A percentile compares a stretch with the other conserved stretches of the same genome.
These are phyloP conservation scores for Aphelinus atriplicis DNA, from an alignment of 1,140 invertebrate species.

Conservation along the genomic window DNA sequence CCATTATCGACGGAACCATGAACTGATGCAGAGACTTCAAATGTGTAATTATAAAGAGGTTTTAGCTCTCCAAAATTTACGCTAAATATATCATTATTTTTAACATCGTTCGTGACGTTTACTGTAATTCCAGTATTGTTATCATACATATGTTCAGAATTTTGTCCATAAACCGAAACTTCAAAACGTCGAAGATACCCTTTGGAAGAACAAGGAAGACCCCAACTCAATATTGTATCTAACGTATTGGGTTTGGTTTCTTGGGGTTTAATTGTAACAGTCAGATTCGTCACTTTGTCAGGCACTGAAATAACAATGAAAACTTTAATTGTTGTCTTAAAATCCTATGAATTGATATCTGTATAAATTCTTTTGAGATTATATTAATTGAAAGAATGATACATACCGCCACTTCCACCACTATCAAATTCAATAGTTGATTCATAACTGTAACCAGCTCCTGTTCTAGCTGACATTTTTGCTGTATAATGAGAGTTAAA, in stretches of 20 bases:
- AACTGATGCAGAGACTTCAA: slow-evolving; percentile 49
- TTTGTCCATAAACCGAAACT: slow-evolving; percentile 45
- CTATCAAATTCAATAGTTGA: slow-evolving; percentile 27
- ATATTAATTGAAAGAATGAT: no score
- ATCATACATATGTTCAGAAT: slow-evolving; percentile 30
- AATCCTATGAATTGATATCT: background rate
- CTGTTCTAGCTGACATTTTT: slow-evolving; percentile 50
- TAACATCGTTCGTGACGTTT: slow-evolving; percentile 19
- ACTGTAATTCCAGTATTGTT: slow-evolving; percentile 33
- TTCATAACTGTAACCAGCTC: slow-evolving; percentile 50
- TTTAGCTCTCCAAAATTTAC: slow-evolving; percentile 46
- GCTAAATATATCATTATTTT: slow-evolving; percentile 42
- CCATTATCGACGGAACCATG: slow-evolving; percentile 39
- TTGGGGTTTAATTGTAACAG: slow-evolving; percentile 38
- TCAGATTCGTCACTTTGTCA: slow-evolving; percentile 47
- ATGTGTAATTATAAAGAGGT: slow-evolving; percentile 53
- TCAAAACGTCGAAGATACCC: slow-evolving; percentile 50
- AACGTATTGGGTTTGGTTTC: slow-evolving; percentile 45
- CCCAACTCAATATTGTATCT: slow-evolving; percentile 52
- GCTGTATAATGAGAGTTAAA: slow-evolving; percentile 49
- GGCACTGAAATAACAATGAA: slow-evolving; percentile 46
- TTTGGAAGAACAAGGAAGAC: slow-evolving; percentile 51
- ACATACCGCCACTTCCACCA: slow-evolving; percentile 19
- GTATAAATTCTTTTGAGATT: background rate
- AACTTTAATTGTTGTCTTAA: slow-evolving; percentile 7